Percentiles rank a stretch among this genome's conserved stretches.
These are phyloP conservation scores for Dipus sagitta DNA, from an alignment of 2,797 vertebrate species.

Conservation along the genomic window DNA sequence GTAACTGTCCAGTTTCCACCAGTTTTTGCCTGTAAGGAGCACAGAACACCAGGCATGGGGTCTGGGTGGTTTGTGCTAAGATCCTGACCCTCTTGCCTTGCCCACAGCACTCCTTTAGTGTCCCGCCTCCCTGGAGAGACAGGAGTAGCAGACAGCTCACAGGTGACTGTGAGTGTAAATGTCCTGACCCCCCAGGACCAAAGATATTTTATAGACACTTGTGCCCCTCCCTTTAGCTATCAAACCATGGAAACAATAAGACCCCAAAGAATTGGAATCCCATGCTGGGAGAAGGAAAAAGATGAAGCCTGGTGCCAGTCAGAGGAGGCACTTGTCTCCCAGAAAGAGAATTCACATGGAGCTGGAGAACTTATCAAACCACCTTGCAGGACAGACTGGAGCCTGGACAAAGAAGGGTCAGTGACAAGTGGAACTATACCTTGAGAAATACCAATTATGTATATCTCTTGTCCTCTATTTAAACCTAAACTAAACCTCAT, in stretches of 20 bases:
- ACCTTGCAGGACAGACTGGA: neutral
- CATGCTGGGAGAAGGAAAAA: neutral
- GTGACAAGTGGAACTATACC: neutral
- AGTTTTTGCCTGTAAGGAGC: neutral
- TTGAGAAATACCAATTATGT: neutral
- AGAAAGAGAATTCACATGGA: neutral
- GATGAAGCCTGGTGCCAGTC: neutral
- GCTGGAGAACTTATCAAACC: neutral
- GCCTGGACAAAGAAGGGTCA: neutral
- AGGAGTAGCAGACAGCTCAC: neutral
- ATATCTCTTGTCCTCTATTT: neutral
- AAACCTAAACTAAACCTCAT: neutral
- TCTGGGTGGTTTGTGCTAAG: neutral
- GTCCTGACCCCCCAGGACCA: neutral
- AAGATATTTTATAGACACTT: neutral
- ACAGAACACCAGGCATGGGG: neutral
- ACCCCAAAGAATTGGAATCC: neutral
- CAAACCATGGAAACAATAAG: neutral
- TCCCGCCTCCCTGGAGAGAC: neutral
- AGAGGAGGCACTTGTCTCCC: neutral
- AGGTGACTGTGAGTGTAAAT: too few relatives aligned
- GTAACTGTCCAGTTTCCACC: conserved; percentile 1
- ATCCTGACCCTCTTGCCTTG: neutral
- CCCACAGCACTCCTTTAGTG: too few relatives aligned
- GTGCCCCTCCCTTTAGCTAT: neutral